Evolutionary conservation across 2,113 vertebrate species (phyloP).

Genomic region (Clinocottus analis): DNA sequence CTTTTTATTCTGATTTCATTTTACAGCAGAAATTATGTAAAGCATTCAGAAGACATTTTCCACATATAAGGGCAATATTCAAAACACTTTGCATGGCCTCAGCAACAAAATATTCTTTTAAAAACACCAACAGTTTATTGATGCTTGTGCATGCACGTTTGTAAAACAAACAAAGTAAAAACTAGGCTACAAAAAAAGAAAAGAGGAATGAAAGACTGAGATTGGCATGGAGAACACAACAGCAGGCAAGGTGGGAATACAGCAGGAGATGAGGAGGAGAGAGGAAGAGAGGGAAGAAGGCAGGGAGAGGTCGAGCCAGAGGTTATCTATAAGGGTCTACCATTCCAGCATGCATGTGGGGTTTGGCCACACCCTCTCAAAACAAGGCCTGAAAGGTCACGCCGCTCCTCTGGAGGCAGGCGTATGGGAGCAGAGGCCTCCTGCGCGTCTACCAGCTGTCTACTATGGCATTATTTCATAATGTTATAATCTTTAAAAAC

Average conservation of each 20-base stretch:
- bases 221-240: conserved; percentile 79
- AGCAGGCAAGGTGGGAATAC: conserved; percentile 76
- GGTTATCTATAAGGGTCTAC: conserved; percentile 79
- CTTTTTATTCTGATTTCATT: conserved; percentile 95
- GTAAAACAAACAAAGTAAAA: conserved; percentile 92
- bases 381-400: conserved; percentile 79
- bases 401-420: conserved; percentile 73
- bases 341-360: conserved; percentile 99
- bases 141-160: conserved; percentile 99
- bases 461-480: conserved; percentile 78
- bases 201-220: conserved; percentile 77
- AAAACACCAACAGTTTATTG: conserved; percentile 99
- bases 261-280: conserved; percentile 72
- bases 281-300: conserved; percentile 62
- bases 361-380: conserved; percentile 87
- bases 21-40: conserved; percentile 99
- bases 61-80: conserved; percentile 99
- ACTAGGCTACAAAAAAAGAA: conserved; percentile 91
- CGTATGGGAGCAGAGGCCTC: conserved; percentile 74
- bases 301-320: conserved; percentile 78
- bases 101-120: conserved; percentile 98
- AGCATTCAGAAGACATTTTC: conserved; percentile 99
- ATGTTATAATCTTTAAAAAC: conserved; percentile 41
- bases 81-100: conserved; percentile 99
- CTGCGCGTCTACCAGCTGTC: conserved; percentile 76